These are phyloP conservation scores for Drosophila dunni DNA, from an alignment of 1,140 invertebrate genomes.

Conservation along the genomic window DNA sequence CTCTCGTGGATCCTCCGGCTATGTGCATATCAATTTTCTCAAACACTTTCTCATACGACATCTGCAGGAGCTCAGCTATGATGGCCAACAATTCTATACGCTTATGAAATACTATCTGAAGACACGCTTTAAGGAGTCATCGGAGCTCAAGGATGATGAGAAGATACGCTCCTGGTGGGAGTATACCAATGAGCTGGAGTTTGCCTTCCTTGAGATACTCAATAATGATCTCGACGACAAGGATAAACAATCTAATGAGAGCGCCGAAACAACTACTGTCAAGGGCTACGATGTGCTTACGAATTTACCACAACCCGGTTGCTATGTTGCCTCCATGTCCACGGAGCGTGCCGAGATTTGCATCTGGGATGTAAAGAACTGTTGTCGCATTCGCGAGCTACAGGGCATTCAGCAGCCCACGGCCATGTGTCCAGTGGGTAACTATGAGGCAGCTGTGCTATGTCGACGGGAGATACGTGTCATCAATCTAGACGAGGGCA, in stretches of 20 bases:
- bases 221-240: constrained; percentile 63
- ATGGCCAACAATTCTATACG: constrained; percentile 91
- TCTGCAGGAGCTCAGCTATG: constrained; percentile 89
- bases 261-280: not conserved
- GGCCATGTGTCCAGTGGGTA: constrained; percentile 89
- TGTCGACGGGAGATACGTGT: constrained; percentile 92
- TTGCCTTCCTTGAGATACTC: constrained; percentile 78
- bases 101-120: constrained; percentile 87
- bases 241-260: not conserved
- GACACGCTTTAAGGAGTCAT: constrained; percentile 77
- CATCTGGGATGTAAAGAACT: constrained; percentile 91
- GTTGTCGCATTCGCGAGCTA: constrained; percentile 88
- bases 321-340: constrained; percentile 90
- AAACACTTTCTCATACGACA: constrained; percentile 88
- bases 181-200: constrained; percentile 74
- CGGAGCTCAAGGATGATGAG: constrained; percentile 69
- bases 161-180: constrained; percentile 74
- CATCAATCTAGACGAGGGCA: constrained; percentile 91
- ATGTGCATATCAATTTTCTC: constrained; percentile 87
- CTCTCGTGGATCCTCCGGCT: constrained; percentile 37
- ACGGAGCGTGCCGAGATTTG: constrained; percentile 90
- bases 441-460: constrained; percentile 90
- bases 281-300: constrained; percentile 76
- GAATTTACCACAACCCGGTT: constrained; percentile 84
- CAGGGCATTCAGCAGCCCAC: constrained; percentile 89